Evolutionary conservation across 2,797 vertebrate genomes (phyloP), one percentile per base, ranked within the genome.

Genomic region (Syngnathus acus): DNA sequence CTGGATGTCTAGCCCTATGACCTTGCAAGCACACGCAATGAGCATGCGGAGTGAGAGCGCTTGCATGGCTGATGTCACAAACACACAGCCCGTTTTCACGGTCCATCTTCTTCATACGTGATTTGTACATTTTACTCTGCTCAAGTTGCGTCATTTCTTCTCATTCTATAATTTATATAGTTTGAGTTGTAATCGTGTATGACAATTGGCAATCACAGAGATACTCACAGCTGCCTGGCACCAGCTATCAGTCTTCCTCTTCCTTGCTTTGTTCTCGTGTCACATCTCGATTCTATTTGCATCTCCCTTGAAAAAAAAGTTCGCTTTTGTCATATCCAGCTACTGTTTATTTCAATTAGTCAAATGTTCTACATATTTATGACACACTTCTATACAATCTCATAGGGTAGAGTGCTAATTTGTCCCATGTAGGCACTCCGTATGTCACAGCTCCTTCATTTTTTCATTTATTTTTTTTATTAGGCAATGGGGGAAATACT

Each of bases 11-110:
- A 78, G 77, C 76, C 78, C 74, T 81, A 76, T 87, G 88, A 91
- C 89, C 88, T 90, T 88, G 83, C 83, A 82, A 80, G 79, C 75
- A 85, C 87, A 90, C 79, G 87, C 82, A 64, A 89, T 78, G 75
- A 81, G 82, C 79, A 86, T 83, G 82, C 78, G 80, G 78, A 80
- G 70, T 67, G 74, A 76, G 79, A 79, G 67, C 71, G 73, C 70
- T 79, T 21, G 79, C 81, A 81, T 68, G 83, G 87, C 83, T 86
- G 73, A 84, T 81, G 77, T 81, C 71, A 77, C 65, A 80, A 71
- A 65, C 78, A 78, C 78, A 39, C 82, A 21, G 59, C 10, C 39
- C 8, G 19, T 42, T 83, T 84, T 85, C 62, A 73, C 74, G 70
- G 73, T 64, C 64, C 68, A 59, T 72, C 68, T 54, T 59, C 45